Evolutionary conservation across 2,797 vertebrate species (phyloP).

Genomic region (Trematomus bernacchii): DNA sequence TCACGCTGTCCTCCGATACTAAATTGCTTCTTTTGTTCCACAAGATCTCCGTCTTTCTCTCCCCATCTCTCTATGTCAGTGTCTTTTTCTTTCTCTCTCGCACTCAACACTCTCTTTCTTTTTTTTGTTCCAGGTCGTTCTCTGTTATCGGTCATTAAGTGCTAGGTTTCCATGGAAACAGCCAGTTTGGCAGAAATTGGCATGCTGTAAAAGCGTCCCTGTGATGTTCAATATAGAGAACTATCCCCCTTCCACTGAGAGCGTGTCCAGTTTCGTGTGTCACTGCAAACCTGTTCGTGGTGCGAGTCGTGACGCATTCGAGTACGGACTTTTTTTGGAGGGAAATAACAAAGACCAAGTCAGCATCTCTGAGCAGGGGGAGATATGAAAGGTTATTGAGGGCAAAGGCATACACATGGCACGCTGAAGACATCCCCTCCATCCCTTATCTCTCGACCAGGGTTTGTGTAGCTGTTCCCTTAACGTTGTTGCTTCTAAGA

Average conservation of each 20-base stretch:
- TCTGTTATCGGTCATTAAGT: slow-evolving; percentile 85
- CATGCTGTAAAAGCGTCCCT: slow-evolving; percentile 72
- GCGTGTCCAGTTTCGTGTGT: slow-evolving; percentile 63
- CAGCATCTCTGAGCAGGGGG: slow-evolving; percentile 5
- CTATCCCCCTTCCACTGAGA: slow-evolving; percentile 61
- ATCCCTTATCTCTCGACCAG: slow-evolving; percentile 62
- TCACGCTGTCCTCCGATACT: slow-evolving; percentile 83
- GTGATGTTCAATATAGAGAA: slow-evolving; percentile 73
- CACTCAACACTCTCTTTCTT: slow-evolving; percentile 46
- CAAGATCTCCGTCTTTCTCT: slow-evolving; percentile 76
- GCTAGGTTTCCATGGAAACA: slow-evolving; percentile 85
- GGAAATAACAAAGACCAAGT: slow-evolving; percentile 12
- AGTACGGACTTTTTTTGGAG: background rate
- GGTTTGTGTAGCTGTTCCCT: slow-evolving; percentile 58
- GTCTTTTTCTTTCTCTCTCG: slow-evolving; percentile 51
- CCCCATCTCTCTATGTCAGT: slow-evolving; percentile 70
- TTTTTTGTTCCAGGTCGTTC: slow-evolving; percentile 68
- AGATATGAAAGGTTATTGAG: slow-evolving; percentile 41
- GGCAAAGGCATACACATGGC: slow-evolving; percentile 33
- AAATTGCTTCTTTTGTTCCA: slow-evolving; percentile 87
- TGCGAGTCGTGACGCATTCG: slow-evolving; percentile 1
- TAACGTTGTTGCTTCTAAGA: slow-evolving; percentile 82
- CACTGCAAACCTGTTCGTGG: slow-evolving; percentile 43
- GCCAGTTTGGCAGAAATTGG: slow-evolving; percentile 79
- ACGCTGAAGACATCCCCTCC: slow-evolving; percentile 29